A percentile compares a stretch with the other conserved stretches of the same genome.
phyloP scores from a whole-genome alignment of 1,140 invertebrate species.

The Stegodyphus dumicola region DNA sequence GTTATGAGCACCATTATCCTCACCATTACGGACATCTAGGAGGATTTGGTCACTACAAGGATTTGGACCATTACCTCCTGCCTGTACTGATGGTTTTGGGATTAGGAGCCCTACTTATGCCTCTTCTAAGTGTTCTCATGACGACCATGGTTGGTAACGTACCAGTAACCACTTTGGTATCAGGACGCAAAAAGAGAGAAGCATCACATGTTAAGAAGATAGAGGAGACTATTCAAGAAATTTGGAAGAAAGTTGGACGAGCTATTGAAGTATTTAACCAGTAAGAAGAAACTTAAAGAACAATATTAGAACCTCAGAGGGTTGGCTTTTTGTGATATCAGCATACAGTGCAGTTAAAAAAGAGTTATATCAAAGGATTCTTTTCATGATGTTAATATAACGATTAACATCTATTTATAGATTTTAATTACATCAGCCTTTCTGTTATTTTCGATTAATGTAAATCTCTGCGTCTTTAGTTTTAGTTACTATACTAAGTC shows the following conservation, averaged over 20 bases:
- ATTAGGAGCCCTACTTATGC: constrained; percentile 54
- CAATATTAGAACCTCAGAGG: too few species aligned
- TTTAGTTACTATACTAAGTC: too few species aligned
- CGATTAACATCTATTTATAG: too few species aligned
- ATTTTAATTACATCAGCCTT: too few species aligned
- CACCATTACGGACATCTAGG: constrained; percentile 21
- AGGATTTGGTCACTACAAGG: constrained; percentile 34
- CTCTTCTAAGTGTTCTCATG: constrained; percentile 44
- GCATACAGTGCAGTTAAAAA: too few species aligned
- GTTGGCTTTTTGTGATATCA: too few species aligned
- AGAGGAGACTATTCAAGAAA: constrained; percentile 11
- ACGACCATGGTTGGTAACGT: constrained; percentile 51
- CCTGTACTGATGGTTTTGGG: constrained; percentile 45
- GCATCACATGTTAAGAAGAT: not conserved
- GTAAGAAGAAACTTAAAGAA: not conserved
- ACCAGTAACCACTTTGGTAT: constrained; percentile 51
- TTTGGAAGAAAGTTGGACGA: constrained; percentile 24
- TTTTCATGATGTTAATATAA: too few species aligned
- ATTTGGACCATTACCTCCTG: constrained; percentile 45
- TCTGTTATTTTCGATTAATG: too few species aligned
- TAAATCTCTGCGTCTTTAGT: too few species aligned
- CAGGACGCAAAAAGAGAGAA: constrained; percentile 37
- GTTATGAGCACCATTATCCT: constrained; percentile 33
- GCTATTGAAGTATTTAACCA: constrained; percentile 35
- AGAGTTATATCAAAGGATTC: too few species aligned